Evolutionary conservation across 2,113 vertebrate genomes (phyloP).

Genomic region (Nestor notabilis): DNA sequence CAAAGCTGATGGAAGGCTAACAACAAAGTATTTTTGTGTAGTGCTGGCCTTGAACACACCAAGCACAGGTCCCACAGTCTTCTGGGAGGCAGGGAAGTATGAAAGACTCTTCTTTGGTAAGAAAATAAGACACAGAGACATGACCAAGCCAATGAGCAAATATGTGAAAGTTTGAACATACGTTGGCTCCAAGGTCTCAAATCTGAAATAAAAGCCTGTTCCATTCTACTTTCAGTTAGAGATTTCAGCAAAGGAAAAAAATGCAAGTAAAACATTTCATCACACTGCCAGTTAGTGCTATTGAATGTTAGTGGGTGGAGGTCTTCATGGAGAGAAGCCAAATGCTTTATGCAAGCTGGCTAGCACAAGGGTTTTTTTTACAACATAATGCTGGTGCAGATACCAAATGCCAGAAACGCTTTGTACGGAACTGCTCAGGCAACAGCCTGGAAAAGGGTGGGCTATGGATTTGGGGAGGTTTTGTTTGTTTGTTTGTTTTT

Average conservation of each 20-base stretch:
- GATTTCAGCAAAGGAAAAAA: background rate
- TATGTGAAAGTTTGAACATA: background rate
- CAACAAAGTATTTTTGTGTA: background rate
- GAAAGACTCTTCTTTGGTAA: background rate
- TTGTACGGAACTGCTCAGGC: slow-evolving; percentile 17
- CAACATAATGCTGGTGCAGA: background rate
- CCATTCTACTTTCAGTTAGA: background rate
- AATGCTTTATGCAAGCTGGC: slow-evolving; percentile 20
- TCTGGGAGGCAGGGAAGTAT: background rate
- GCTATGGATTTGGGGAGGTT: background rate
- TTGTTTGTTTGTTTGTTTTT: background rate
- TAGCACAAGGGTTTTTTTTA: background rate
- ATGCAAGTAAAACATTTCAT: background rate
- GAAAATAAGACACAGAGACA: background rate
- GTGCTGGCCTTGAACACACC: background rate
- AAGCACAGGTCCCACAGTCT: background rate
- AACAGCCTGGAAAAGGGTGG: background rate
- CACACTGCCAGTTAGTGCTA: background rate
- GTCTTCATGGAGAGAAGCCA: slow-evolving; percentile 40
- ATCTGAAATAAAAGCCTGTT: background rate
- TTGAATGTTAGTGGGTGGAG: slow-evolving; percentile 35
- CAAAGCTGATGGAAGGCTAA: background rate
- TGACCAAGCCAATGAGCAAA: background rate
- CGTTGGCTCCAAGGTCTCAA: background rate
- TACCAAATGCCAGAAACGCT: slow-evolving; percentile 5